phyloP scores from a whole-genome alignment of 1,140 invertebrate species.

The Polypedilum pembai region DNA sequence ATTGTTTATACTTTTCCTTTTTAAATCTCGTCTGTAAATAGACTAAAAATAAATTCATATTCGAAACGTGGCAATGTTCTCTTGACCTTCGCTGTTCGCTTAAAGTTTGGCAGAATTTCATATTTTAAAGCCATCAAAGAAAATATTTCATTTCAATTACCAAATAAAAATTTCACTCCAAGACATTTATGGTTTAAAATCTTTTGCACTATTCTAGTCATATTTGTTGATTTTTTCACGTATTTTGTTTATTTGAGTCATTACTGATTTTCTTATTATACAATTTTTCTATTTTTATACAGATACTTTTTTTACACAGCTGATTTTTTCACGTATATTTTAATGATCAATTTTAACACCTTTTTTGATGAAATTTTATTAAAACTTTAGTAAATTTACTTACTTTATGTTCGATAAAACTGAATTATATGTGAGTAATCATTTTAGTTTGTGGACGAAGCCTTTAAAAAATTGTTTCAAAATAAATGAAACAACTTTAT shows the following conservation, averaged over 20 bases:
- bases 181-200: neutral
- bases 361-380: neutral
- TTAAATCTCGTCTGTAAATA: neutral
- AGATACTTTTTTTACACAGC: neutral
- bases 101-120: conserved; percentile 6
- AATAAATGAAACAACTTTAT: neutral
- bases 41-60: neutral
- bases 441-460: neutral
- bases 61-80: conserved; percentile 8
- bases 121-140: neutral
- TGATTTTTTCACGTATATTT: neutral
- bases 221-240: neutral
- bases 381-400: neutral
- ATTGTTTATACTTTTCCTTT: too few species aligned
- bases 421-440: neutral
- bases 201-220: neutral
- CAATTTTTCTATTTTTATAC: conserved; percentile 8
- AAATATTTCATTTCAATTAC: too few species aligned
- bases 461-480: neutral
- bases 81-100: neutral
- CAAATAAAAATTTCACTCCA: neutral
- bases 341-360: neutral
- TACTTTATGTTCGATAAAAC: neutral
- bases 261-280: neutral
- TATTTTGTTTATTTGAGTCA: neutral